These are phyloP conservation scores for Pangasius sanitwongsei DNA, from an alignment of 2,797 vertebrate genomes.

Conservation along the genomic window DNA sequence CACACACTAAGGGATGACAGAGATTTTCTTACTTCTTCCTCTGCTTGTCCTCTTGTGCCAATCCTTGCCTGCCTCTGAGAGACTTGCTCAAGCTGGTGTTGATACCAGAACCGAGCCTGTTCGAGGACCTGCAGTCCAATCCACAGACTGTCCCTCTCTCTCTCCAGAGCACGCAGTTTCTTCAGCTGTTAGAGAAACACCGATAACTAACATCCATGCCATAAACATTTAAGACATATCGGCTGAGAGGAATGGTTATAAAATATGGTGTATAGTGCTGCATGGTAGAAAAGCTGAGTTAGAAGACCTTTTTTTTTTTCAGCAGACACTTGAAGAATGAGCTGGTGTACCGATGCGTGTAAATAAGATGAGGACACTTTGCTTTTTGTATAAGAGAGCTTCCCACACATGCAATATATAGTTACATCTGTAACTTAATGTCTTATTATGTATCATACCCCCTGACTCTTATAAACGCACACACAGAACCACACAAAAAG, in stretches of 20 bases:
- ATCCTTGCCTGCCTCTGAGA: slow-evolving; percentile 42
- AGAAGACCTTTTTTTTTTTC: neutral
- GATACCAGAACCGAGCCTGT: slow-evolving; percentile 76
- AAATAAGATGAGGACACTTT: neutral
- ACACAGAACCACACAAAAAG: slow-evolving; percentile 6
- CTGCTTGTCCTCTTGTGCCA: slow-evolving; percentile 18
- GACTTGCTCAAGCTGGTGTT: slow-evolving; percentile 70
- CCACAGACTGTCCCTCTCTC: slow-evolving; percentile 80
- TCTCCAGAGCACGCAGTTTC: slow-evolving; percentile 78
- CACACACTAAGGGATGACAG: neutral
- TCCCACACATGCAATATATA: neutral
- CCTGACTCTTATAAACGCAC: neutral
- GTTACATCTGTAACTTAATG: neutral
- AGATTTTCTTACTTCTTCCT: slow-evolving; percentile 2
- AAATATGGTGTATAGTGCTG: neutral
- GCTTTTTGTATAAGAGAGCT: neutral
- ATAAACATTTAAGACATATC: neutral
- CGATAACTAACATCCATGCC: neutral
- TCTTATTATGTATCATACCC: neutral
- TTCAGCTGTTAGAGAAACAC: slow-evolving; percentile 71
- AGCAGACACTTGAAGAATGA: neutral
- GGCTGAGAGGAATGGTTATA: neutral
- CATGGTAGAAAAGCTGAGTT: neutral
- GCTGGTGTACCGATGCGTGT: neutral
- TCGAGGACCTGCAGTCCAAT: slow-evolving; percentile 80